These are phyloP conservation scores for Operophtera brumata DNA, from an alignment of 2,888 invertebrate genomes.

Conservation along the genomic window DNA sequence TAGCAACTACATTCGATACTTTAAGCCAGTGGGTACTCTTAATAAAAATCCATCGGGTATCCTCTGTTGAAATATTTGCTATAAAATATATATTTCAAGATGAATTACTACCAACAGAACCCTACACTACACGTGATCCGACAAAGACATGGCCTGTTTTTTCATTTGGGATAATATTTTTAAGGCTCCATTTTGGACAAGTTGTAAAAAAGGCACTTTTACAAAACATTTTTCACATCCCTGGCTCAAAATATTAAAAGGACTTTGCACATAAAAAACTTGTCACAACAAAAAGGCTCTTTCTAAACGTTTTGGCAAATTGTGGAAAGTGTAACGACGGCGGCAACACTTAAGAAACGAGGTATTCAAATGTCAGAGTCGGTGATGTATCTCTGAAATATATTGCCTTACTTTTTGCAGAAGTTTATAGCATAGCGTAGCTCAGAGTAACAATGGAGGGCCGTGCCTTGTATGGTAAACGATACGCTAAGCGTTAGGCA, in stretches of 20 bases:
- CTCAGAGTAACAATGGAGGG: constrained; percentile 6
- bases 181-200: not conserved
- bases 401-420: constrained; percentile 68
- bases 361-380: constrained; percentile 67
- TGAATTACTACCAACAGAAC: too few relatives aligned
- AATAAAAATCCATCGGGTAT: too few relatives aligned
- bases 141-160: too few relatives aligned
- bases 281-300: constrained; percentile 26
- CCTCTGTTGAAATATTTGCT: too few relatives aligned
- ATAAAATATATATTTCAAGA: too few relatives aligned
- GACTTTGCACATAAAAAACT: constrained; percentile 32
- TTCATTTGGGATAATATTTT: too few relatives aligned
- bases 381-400: constrained; percentile 70
- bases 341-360: constrained; percentile 62
- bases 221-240: not conserved
- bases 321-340: constrained; percentile 33
- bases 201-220: not conserved
- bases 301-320: constrained; percentile 33
- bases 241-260: constrained; percentile 25
- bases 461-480: too few relatives aligned
- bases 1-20: too few relatives aligned
- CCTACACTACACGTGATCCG: too few relatives aligned
- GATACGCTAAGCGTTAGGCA: too few relatives aligned
- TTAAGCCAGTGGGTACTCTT: too few relatives aligned
- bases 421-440: constrained; percentile 50